These are phyloP conservation scores for Xestia ashworthii DNA, from an alignment of 2,888 invertebrate genomes.

Conservation along the genomic window DNA sequence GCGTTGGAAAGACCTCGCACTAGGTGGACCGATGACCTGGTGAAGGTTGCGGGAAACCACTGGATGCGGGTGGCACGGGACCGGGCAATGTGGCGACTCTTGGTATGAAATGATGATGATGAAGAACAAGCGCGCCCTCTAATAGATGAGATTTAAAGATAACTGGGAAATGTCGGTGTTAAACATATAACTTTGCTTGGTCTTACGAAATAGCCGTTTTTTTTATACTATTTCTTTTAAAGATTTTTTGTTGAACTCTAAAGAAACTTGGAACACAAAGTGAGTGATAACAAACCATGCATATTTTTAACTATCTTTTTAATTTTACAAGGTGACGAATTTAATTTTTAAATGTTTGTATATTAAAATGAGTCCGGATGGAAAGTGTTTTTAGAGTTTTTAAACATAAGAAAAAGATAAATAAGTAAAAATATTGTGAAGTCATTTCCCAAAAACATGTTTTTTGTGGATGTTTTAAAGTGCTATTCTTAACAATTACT, in stretches of 20 bases:
- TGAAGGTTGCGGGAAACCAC: too few relatives aligned
- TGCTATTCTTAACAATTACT: neutral
- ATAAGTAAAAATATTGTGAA: neutral
- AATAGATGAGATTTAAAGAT: neutral
- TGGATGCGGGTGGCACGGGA: too few relatives aligned
- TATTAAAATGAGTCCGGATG: neutral
- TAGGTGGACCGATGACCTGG: too few relatives aligned
- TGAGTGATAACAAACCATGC: neutral
- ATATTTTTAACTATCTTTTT: neutral
- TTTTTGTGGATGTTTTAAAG: neutral
- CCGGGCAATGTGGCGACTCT: too few relatives aligned
- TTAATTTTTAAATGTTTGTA: neutral
- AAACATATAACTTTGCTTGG: neutral
- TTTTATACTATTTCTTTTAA: neutral
- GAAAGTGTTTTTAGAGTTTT: neutral
- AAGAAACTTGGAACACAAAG: conserved; percentile 25
- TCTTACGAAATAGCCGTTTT: neutral
- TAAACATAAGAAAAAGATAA: neutral
- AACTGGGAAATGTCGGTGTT: neutral
- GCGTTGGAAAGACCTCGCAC: too few relatives aligned
- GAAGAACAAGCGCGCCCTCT: neutral
- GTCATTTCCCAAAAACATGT: neutral
- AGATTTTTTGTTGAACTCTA: neutral
- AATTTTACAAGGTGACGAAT: neutral
- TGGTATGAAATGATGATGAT: too few relatives aligned